Evolutionary conservation across 1,140 invertebrate species (phyloP), one percentile per base, ranked within the genome.

Genomic region (Rhyacophila brunnea): DNA sequence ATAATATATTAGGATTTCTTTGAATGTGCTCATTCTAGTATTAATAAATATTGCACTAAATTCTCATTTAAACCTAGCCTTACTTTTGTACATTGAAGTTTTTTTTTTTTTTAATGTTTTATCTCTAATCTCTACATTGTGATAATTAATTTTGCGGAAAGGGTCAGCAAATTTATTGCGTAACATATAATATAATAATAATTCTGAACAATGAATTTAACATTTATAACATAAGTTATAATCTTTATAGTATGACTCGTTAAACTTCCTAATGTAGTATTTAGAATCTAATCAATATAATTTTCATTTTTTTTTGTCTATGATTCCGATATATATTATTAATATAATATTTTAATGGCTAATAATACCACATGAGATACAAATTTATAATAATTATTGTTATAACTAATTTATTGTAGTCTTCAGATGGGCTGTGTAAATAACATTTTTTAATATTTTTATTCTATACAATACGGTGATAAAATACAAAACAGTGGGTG

Each of bases 131-230:
- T 23, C 44, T 57, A 57, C 46, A 57, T 57, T 57, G 54, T 42
- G 45, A 48, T 57, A 57, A 45, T 45, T 57, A 57, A 44, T 23
- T 15, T 38, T 46, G 17, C 13, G 48, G 36, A 44, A 48, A 49
- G 38, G 47, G 34, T 40, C 17, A 18, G 14, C 17, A 10, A n/a
- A 40, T 28, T 40, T 20, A 49, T 57, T 46, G 46, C 34, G 11
- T 42, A 48, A 23, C 7, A 42, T 56, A 19, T 7, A 45, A 42
- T 56, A 19, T 7, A 45, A 48, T 56, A 56, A 56, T 45, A 56
- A 23, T 56, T 56, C 23, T 43, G 54, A 57, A 19, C 38, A 13
- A 55, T 48, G 34, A 28, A 45, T 47, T 32, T 57, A 57, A 57
- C 54, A 49, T 57, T 49, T 15, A 45, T 45, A 45, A 40, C 23